These are phyloP conservation scores for Acanthis flammea DNA, from an alignment of 2,797 vertebrate genomes.

Conservation along the genomic window DNA sequence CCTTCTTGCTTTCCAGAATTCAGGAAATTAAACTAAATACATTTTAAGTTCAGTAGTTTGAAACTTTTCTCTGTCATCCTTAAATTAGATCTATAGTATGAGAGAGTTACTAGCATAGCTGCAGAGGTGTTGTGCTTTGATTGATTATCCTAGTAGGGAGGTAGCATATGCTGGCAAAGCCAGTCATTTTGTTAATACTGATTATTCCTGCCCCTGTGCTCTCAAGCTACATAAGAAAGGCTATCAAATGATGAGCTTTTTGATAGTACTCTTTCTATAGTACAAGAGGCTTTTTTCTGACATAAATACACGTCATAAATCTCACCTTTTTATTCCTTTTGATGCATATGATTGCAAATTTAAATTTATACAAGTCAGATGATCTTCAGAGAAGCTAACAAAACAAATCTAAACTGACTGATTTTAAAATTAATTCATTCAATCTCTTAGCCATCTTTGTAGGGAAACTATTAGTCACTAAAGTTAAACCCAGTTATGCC, in stretches of 20 bases:
- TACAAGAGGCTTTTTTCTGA: not conserved
- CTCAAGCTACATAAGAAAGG: not conserved
- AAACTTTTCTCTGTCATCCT: not conserved
- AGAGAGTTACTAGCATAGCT: not conserved
- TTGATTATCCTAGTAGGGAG: not conserved
- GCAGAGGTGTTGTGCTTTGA: not conserved
- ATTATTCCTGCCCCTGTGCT: not conserved
- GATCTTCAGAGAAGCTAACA: not conserved
- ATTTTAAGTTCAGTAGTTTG: not conserved
- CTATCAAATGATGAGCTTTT: not conserved
- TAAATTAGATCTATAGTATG: not conserved
- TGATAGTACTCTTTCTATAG: not conserved
- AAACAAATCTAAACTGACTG: not conserved
- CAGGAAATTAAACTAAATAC: not conserved
- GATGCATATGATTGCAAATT: not conserved
- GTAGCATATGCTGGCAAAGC: not conserved
- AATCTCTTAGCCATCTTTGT: not conserved
- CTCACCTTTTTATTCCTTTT: not conserved
- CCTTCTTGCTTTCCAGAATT: not conserved
- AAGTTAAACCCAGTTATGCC: not conserved
- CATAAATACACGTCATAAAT: fast-evolving
- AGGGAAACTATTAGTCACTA: not conserved
- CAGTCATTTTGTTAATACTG: not conserved
- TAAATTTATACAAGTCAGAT: not conserved
- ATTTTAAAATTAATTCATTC: not conserved